phyloP scores from a whole-genome alignment of 2,888 invertebrate genomes.

The Tuberolachnus salignus region DNA sequence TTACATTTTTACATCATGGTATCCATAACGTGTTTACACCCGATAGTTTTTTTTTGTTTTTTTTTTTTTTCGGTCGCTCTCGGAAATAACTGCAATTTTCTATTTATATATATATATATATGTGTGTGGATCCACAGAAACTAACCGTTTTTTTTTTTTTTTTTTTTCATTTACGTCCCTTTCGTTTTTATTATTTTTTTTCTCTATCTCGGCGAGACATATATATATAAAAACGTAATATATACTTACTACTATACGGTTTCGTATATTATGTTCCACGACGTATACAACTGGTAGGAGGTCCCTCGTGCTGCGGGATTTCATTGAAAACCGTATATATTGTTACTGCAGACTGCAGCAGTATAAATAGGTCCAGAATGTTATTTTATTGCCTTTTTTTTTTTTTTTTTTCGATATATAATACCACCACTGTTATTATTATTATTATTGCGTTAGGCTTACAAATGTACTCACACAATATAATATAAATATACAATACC shows the following conservation, averaged over 20 bases:
- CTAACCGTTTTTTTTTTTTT: conserved; percentile 23
- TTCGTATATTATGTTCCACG: conserved; percentile 7
- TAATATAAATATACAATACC: not conserved
- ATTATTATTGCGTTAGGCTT: too few species aligned
- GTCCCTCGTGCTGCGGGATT: not conserved
- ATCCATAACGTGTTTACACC: too few species aligned
- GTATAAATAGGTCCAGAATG: conserved; percentile 6
- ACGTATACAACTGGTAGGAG: conserved; percentile 26
- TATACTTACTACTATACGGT: not conserved
- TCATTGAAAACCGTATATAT: conserved; percentile 14
- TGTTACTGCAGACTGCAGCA: conserved; percentile 8
- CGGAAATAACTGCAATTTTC: not conserved
- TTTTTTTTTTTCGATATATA: not conserved
- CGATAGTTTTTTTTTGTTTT: not conserved
- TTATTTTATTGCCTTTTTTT: conserved; percentile 39
- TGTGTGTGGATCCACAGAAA: not conserved
- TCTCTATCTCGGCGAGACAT: not conserved
- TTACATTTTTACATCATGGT: not conserved
- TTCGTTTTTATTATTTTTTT: conserved; percentile 25
- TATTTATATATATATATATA: too few species aligned
- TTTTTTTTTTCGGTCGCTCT: too few species aligned
- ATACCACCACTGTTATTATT: too few species aligned
- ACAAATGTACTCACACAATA: not conserved
- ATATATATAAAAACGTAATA: not conserved
- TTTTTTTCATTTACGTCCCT: not conserved